Conservation (phyloP, 2,113 vertebrate species). For the Cebidichthys violaceus region DNA sequence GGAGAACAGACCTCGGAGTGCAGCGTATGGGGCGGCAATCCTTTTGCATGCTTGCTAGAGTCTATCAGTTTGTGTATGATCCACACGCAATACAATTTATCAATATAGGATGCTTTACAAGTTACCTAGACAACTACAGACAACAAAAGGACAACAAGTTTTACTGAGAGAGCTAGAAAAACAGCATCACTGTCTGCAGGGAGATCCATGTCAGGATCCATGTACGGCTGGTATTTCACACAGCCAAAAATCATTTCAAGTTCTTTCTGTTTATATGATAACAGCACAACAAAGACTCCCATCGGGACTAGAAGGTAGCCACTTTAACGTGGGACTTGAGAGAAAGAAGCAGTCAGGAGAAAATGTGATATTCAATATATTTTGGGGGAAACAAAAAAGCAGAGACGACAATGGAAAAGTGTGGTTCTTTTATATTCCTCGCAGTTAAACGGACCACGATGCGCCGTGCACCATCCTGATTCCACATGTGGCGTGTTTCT, state of each 20-base stretch:
- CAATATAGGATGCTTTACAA: constrained; percentile 19
- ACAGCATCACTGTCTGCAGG: constrained; percentile 9
- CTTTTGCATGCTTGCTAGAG: constrained; percentile 3
- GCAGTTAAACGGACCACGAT: constrained; percentile 49
- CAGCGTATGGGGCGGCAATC: constrained; percentile 30
- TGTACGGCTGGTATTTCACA: constrained; percentile 11
- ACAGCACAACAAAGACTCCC: constrained; percentile 51
- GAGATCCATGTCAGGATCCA: constrained; percentile 29
- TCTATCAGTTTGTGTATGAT: constrained; percentile 33
- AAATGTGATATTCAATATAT: constrained; percentile 56
- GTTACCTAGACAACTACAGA: constrained; percentile 47
- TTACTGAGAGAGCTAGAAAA: not conserved
- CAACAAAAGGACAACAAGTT: constrained; percentile 56
- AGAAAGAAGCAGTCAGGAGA: constrained; percentile 28
- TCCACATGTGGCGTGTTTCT: constrained; percentile 64
- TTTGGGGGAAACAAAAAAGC: constrained; percentile 44
- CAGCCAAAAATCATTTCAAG: constrained; percentile 39
- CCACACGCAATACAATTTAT: constrained; percentile 35
- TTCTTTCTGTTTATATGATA: constrained; percentile 44
- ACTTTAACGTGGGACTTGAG: constrained; percentile 3
- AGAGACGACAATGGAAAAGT: constrained; percentile 48
- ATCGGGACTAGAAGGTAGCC: constrained; percentile 7
- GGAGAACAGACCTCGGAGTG: constrained; percentile 50
- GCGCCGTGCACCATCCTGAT: constrained; percentile 48
- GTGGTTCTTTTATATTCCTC: constrained; percentile 49